Conservation (phyloP, 1,140 invertebrate genomes). For the Drosophila busckii region DNA sequence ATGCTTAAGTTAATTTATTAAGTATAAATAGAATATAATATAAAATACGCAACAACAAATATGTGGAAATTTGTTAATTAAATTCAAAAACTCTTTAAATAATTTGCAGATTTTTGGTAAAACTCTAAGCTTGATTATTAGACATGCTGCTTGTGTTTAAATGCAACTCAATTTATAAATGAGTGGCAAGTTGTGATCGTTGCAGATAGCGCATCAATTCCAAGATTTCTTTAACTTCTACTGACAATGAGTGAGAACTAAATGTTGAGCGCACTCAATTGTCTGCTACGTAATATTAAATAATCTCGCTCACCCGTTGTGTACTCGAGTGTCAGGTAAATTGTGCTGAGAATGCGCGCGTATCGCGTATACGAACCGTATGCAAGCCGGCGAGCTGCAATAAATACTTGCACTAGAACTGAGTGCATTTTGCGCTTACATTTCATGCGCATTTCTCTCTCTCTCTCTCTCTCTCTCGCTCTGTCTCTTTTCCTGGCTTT, state of each 20-base stretch:
- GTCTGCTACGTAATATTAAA: conserved; percentile 45
- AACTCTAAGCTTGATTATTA: conserved; percentile 38
- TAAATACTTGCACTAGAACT: conserved; percentile 34
- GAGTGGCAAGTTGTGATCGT: too few species aligned
- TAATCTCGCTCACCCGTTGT: conserved; percentile 48
- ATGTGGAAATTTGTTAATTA: too few species aligned
- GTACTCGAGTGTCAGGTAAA: conserved; percentile 39
- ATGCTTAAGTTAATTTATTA: too few species aligned
- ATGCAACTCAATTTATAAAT: too few species aligned
- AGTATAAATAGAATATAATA: too few species aligned
- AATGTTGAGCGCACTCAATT: conserved; percentile 10
- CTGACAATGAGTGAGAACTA: conserved; percentile 23
- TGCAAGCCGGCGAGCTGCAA: conserved; percentile 43
- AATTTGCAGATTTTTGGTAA: too few species aligned
- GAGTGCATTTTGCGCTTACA: conserved; percentile 40
- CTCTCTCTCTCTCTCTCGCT: conserved; percentile 34
- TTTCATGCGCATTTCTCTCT: conserved; percentile 32
- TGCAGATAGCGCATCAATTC: too few species aligned
- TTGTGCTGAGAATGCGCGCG: conserved; percentile 50
- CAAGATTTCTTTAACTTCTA: too few species aligned
- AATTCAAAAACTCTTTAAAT: too few species aligned
- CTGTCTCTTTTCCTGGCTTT: conserved; percentile 8
- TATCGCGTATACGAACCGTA: conserved; percentile 67
- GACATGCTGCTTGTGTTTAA: conserved; percentile 26
- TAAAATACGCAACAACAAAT: too few species aligned